Evolutionary conservation across 1,140 invertebrate species (phyloP).

Genomic region (Meloidogyne floridensis): DNA sequence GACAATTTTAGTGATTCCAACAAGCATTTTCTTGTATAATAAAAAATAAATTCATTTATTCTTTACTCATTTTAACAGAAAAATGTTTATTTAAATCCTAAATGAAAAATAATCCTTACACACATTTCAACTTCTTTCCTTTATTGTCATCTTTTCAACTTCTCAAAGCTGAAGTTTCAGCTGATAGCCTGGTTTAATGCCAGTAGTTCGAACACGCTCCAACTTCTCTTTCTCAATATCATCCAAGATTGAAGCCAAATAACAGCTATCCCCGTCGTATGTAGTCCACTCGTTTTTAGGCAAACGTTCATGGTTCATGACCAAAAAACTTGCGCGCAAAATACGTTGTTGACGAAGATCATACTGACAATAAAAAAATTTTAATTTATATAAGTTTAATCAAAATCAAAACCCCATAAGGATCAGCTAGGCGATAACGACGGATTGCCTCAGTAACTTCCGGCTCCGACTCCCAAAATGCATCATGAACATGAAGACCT

Average conservation of each 20-base stretch:
- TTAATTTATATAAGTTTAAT: background rate
- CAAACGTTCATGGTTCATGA: constrained; percentile 60
- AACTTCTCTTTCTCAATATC: constrained; percentile 63
- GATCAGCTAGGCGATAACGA: constrained; percentile 60
- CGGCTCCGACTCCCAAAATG: constrained; percentile 62
- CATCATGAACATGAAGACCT: constrained; percentile 62
- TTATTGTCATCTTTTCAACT: background rate
- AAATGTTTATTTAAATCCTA: constrained; percentile 9
- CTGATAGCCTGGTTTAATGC: constrained; percentile 56
- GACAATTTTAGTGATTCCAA: background rate
- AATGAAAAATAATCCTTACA: background rate
- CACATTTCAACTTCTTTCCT: background rate
- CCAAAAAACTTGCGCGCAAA: constrained; percentile 17
- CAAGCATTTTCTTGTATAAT: background rate
- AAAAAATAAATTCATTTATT: background rate
- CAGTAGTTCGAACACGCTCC: constrained; percentile 51
- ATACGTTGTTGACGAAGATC: constrained; percentile 32
- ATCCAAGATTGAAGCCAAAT: constrained; percentile 63
- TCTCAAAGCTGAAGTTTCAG: constrained; percentile 20
- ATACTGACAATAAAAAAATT: background rate
- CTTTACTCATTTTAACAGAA: background rate
- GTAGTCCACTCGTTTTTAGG: constrained; percentile 62
- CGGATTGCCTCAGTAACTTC: constrained; percentile 64
- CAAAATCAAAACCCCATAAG: constrained; percentile 32
- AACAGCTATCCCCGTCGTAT: constrained; percentile 65